Conservation (phyloP, 2,888 invertebrate species). For the Agriotes lineatus region DNA sequence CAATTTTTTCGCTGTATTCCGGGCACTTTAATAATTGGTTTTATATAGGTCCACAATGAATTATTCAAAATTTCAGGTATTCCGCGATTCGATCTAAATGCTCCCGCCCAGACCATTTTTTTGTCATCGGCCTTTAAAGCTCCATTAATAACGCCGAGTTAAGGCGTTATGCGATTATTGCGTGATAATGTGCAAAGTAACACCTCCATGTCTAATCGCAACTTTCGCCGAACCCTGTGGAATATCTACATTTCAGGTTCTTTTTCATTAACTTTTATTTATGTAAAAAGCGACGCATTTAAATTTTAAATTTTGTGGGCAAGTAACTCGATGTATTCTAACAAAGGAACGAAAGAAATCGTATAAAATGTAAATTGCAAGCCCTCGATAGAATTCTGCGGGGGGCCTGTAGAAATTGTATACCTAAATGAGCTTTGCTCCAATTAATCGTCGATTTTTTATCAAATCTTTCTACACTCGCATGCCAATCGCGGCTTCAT, state of each 20-base stretch:
- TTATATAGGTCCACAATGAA: too few species aligned
- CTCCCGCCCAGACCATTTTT: not conserved
- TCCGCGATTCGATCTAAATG: not conserved
- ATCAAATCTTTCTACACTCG: too few species aligned
- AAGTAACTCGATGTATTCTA: conserved; percentile 3
- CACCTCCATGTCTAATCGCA: not conserved
- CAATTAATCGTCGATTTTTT: too few species aligned
- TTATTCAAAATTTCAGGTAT: not conserved
- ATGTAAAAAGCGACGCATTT: conserved; percentile 10
- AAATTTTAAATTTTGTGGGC: conserved; percentile 7
- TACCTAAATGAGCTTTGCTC: too few species aligned
- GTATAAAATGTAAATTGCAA: conserved; percentile 9
- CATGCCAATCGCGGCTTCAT: too few species aligned
- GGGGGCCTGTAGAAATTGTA: too few species aligned
- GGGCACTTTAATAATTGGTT: too few species aligned
- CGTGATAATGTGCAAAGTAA: conserved; percentile 6
- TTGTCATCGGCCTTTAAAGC: not conserved
- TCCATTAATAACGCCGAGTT: not conserved
- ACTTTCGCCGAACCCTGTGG: not conserved
- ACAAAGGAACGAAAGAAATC: conserved; percentile 4
- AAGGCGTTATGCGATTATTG: conserved; percentile 2
- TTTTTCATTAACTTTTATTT: conserved; percentile 7
- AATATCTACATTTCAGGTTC: not conserved
- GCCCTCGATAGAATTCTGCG: too few species aligned
- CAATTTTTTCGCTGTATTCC: too few species aligned